These are phyloP conservation scores for Thelaira solivaga DNA, from an alignment of 2,888 invertebrate species.

Conservation along the genomic window DNA sequence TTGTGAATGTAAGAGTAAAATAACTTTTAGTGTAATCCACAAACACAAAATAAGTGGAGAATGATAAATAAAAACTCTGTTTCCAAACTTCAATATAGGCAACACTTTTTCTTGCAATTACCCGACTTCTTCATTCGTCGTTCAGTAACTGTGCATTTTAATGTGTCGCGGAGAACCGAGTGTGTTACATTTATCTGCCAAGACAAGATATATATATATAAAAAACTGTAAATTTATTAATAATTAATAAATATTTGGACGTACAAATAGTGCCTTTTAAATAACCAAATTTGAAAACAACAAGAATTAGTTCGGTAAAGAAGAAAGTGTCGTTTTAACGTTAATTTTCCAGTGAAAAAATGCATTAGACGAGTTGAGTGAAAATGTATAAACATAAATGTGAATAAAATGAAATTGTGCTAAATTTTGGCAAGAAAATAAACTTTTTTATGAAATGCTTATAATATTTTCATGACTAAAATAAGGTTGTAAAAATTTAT, in stretches of 20 bases:
- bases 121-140: conserved; percentile 51
- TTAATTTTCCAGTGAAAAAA: background rate
- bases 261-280: conserved; percentile 38
- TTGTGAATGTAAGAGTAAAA: too few relatives aligned
- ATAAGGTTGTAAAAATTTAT: conserved; percentile 34
- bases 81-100: background rate
- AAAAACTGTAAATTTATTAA: conserved; percentile 20
- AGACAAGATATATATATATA: conserved; percentile 1
- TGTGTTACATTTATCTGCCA: background rate
- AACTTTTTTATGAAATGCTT: background rate
- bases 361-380: conserved; percentile 5
- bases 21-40: too few relatives aligned
- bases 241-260: conserved; percentile 1
- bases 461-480: conserved; percentile 7
- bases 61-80: background rate
- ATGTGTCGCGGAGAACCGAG: conserved; percentile 19
- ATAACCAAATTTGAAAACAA: background rate
- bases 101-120: conserved; percentile 42
- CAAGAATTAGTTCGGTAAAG: background rate
- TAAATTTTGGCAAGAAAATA: conserved; percentile 6
- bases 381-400: conserved; percentile 35
- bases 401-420: background rate
- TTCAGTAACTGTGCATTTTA: conserved; percentile 32
- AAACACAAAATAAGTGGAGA: too few relatives aligned
- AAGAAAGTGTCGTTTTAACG: conserved; percentile 7